Conservation (phyloP, 2,888 invertebrate species). For the Brenthis daphne region DNA sequence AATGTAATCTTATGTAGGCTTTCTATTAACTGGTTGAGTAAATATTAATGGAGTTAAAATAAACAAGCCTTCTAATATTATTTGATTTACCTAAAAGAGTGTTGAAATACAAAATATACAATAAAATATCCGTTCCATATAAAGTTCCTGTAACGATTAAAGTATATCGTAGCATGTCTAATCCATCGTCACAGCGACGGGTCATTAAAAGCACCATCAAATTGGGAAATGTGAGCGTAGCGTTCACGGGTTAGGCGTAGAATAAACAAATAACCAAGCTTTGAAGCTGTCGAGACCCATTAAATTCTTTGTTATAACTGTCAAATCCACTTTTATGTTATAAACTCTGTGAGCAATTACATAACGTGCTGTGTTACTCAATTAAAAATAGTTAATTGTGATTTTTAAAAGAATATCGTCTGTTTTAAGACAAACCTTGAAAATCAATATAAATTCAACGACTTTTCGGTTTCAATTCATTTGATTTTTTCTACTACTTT, state of each 20-base stretch:
- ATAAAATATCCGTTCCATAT: background rate
- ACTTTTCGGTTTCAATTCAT: too few relatives aligned
- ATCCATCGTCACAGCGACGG: slow-evolving; percentile 64
- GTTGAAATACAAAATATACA: too few relatives aligned
- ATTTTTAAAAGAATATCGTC: background rate
- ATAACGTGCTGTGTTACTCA: background rate
- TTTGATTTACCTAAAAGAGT: too few relatives aligned
- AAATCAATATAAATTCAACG: background rate
- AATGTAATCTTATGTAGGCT: too few relatives aligned
- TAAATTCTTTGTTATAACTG: slow-evolving; percentile 22
- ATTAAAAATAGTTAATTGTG: background rate
- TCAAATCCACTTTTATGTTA: slow-evolving; percentile 18
- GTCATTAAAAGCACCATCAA: slow-evolving; percentile 71
- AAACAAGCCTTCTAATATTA: too few relatives aligned
- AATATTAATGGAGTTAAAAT: too few relatives aligned
- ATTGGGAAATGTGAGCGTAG: slow-evolving; percentile 54
- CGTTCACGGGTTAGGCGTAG: slow-evolving; percentile 42
- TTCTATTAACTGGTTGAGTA: too few relatives aligned
- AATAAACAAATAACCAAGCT: slow-evolving; percentile 38
- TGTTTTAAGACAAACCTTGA: background rate
- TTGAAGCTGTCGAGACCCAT: slow-evolving; percentile 18
- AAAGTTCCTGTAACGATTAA: background rate
- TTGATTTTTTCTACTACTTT: too few relatives aligned
- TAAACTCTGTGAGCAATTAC: background rate
- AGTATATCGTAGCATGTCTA: slow-evolving; percentile 37